Base-by-base conservation (phyloP, 2,797 vertebrate genomes). In the Petrocephalus schoutedeni region DNA sequence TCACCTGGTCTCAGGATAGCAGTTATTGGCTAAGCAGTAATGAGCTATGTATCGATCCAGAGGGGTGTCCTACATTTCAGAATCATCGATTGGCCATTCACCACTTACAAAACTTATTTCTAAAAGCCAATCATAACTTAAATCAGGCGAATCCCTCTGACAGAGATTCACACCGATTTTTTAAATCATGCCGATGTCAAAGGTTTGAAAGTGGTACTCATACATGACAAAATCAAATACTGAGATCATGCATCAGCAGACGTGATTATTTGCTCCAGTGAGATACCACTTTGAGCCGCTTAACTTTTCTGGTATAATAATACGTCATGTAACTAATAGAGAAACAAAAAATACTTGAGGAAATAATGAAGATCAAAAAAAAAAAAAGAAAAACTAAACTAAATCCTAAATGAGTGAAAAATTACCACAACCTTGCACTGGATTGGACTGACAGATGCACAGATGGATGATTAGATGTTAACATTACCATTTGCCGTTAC, bases 1-100 rank as follows among this genome's bases (percentile, higher is more conserved):
- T 77, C 71, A n/a, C 41, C 71, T 45, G 71, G 71, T 77, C 71
- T 45, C 71, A 45, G 71, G 32, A 77, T 77, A 77, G 71, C 71
- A 77, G 32, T 32, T 71, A 71, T 71, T 71, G 64, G 28, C 28
- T 36, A 71, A 71, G 28, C 64, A 14, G 64, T 71, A 71, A 71
- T 71, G 64, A 71, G 23, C 64, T 45, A 19, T n/a, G 71, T 45
- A 77, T 77, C 36, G 14, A 77, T 77, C 71, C 71, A 45, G 71
- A n/a, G 71, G 71, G 16, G 8, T 4, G 71, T 45, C 7, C 36
- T 77, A 36, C 36, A 45, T 77, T 77, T 77, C 71, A 77, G 16
- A 16, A 45, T n/a, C 41, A 77, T 45, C 0, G 71, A 77, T n/a
- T 45, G 71, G 36, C 2, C 19, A 1, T 14, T 77, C 16, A 41